Base-by-base conservation (phyloP, 2,888 invertebrate species). In the Portevinia maculata region DNA sequence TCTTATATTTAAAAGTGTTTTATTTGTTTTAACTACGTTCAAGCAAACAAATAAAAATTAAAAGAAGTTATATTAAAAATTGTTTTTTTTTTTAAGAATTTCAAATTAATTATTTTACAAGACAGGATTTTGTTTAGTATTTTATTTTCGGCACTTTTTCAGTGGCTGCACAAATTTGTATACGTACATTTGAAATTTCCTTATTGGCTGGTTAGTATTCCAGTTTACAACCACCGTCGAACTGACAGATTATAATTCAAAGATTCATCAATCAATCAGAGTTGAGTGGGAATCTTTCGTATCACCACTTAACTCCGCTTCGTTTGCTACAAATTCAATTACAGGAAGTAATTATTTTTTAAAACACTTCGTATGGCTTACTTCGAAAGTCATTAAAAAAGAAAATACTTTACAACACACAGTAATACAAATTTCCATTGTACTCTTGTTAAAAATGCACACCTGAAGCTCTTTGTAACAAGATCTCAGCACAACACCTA, bases 41-140 rank as follows among this genome's bases (percentile, higher is more conserved):
- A 67, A 69, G 67, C 74, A 60, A 19, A 71, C 52, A 52, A 70
- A 41, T 7, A 9, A 11, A 44, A 24, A 24, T 73, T 28, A 52
- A 55, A 55, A 64, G 64, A 81, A 81, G 81, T 64, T 69, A 60
- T n/a, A n/a, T n/a, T n/a, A n/a, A n/a, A n/a, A n/a, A n/a, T n/a
- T n/a, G n/a, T n/a, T n/a, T n/a, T n/a, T n/a, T n/a, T n/a, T 79
- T 74, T 44, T 44, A 28, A 32, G 62, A 28, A 48, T 28, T 44
- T 24, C 3, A 44, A 11, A 15, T 53, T 39, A 19, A 30, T 30
- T 55, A 67, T 70, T 69, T 70, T 78, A 78, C 78, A 78, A 70
- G 57, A 39, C 57, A n/a, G n/a, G n/a, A n/a, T n/a, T n/a, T 78
- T 59, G 50, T 32, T 41, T n/a, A 65, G 32, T n/a, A n/a, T n/a